These are phyloP conservation scores for Ornithoptera alexandrae DNA, from an alignment of 2,888 invertebrate genomes.

Conservation along the genomic window DNA sequence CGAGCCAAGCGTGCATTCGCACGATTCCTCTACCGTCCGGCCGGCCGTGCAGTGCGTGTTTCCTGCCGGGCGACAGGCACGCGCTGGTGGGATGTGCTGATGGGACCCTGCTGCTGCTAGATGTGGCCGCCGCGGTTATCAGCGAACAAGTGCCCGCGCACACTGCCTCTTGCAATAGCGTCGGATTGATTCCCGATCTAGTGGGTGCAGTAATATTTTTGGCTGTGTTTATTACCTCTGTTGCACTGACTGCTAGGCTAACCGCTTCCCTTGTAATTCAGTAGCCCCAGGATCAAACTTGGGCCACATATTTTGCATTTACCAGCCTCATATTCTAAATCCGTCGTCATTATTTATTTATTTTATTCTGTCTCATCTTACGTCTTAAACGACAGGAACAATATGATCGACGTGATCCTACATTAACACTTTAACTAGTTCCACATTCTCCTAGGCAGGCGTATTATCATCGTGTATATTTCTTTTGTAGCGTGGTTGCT, in stretches of 20 bases:
- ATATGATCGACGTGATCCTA: no score
- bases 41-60: constrained; percentile 86
- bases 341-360: no score
- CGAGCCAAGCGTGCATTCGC: constrained; percentile 84
- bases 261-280: no score
- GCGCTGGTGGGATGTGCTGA: constrained; percentile 92
- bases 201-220: constrained; percentile 61
- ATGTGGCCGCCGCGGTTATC: constrained; percentile 89
- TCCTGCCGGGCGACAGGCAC: constrained; percentile 94
- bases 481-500: constrained; percentile 84
- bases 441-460: neutral
- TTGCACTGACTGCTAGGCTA: no score
- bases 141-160: constrained; percentile 93
- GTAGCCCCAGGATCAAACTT: no score
- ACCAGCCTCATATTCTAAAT: no score
- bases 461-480: neutral
- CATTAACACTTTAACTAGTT: neutral
- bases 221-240: no score
- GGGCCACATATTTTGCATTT: no score
- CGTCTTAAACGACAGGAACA: no score
- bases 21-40: constrained; percentile 81
- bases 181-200: constrained; percentile 89
- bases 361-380: no score
- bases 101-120: constrained; percentile 90
- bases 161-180: constrained; percentile 86